Evolutionary conservation across 2,113 vertebrate genomes (phyloP).

Genomic region (Callionymus lyra): DNA sequence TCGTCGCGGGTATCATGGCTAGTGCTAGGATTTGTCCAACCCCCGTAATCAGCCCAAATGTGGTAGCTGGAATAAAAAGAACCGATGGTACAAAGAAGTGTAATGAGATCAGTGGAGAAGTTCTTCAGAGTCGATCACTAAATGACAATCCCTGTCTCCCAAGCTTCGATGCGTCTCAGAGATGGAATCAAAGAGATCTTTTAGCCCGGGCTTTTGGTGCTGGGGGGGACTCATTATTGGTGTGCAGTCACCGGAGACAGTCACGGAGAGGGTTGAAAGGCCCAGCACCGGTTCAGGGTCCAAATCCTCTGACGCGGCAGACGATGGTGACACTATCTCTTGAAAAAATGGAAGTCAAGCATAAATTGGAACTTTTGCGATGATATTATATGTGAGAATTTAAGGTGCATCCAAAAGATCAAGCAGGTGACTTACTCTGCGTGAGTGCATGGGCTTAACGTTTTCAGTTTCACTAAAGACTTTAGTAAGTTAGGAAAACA

Average conservation of each 20-base stretch:
- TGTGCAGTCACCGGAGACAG: conserved; percentile 29
- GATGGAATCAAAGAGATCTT: conserved; percentile 10
- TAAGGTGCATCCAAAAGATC: no score
- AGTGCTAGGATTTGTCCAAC: not conserved
- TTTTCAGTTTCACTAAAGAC: no score
- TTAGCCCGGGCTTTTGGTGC: conserved; percentile 18
- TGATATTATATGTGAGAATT: no score
- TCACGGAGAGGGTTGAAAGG: conserved; percentile 15
- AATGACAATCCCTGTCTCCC: conserved; percentile 32
- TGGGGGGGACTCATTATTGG: conserved; percentile 36
- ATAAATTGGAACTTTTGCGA: no score
- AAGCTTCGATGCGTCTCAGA: conserved; percentile 25
- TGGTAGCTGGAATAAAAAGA: no score
- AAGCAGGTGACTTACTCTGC: no score
- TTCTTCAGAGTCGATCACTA: conserved; percentile 24
- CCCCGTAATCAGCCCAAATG: conserved; percentile 12
- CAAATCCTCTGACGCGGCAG: no score
- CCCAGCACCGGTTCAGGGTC: conserved; percentile 9
- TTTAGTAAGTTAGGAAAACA: no score
- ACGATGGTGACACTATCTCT: not conserved
- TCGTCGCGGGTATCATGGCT: conserved; percentile 7
- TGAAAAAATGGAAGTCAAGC: not conserved
- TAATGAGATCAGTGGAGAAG: conserved; percentile 41
- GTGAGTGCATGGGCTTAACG: no score
- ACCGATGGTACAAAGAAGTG: conserved; percentile 20